Percentiles rank a stretch among this genome's conserved stretches.
Conservation (phyloP, 1,140 invertebrate species). For the Drosophila kurseongensis region DNA sequence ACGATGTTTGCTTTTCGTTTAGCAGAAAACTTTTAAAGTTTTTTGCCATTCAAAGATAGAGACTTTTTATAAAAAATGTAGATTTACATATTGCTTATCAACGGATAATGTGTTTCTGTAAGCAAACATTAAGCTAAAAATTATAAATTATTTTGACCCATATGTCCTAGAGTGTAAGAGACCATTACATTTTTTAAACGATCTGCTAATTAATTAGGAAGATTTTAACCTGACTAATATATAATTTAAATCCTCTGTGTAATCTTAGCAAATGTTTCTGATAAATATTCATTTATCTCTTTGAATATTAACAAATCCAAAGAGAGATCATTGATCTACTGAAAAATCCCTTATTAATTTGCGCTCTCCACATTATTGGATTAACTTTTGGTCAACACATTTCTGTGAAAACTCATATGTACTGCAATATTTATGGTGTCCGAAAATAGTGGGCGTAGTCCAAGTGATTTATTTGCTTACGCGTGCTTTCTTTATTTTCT, state of each 20-base stretch:
- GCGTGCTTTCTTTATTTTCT: constrained; percentile 49
- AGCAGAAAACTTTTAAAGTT: neutral
- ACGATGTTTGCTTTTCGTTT: constrained; percentile 5
- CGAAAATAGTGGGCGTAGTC: constrained; percentile 50
- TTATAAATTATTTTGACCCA: too few relatives aligned
- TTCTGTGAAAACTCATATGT: constrained; percentile 1
- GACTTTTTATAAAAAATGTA: too few relatives aligned
- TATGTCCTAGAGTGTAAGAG: too few relatives aligned
- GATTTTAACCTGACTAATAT: too few relatives aligned
- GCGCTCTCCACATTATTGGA: neutral
- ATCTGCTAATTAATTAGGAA: too few relatives aligned
- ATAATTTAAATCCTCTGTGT: too few relatives aligned
- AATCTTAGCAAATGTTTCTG: too few relatives aligned
- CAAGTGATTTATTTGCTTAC: constrained; percentile 74
- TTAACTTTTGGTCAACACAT: constrained; percentile 7
- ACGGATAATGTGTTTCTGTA: neutral
- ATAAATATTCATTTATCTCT: too few relatives aligned
- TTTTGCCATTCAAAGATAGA: too few relatives aligned
- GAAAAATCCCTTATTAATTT: neutral
- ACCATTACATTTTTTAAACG: too few relatives aligned
- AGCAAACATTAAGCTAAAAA: too few relatives aligned
- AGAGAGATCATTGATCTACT: neutral
- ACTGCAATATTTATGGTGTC: constrained; percentile 38
- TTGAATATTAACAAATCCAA: neutral
- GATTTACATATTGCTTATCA: neutral